Evolutionary conservation across 2,113 vertebrate species (phyloP), one percentile per base, ranked within the genome.

Genomic region (Tupaia chinensis): DNA sequence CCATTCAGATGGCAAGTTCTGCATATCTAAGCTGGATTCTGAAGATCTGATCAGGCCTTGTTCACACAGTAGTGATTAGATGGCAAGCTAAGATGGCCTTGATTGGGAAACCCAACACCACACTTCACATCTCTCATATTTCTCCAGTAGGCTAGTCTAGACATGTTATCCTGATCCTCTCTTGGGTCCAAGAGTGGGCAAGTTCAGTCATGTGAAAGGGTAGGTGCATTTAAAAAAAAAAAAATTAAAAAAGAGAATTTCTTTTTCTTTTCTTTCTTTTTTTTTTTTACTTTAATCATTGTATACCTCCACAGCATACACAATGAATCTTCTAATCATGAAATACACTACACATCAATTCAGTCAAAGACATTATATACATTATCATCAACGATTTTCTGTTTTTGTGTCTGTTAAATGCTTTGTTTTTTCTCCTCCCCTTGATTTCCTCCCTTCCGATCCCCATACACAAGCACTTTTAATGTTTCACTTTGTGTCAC

Each of bases 1-100:
- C 53, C 32, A 60, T 19, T 74, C 82, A 56, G 27, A 2, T 27
- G 25, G 60, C 44, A 10, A n/a, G 3, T 68, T 96, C 56, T 70
- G 13, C 14, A 83, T 80, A 58, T 81, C 1, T 20, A 89, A 68
- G 10, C 22, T 10, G 61, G 58, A 17, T 27, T 87, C 66, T 87
- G 84, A 65, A 84, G 44, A 73, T 84, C 86, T 95, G 87, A 93
- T n/a, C 63, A 90, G 68, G 61, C 9, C 11, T 86, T 81, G 9
- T 61, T 77, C 34, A 58, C 53, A 23, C 3, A 29, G 69, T 77
- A 58, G 63, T 23, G 25, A 20, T 82, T 90, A 93, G 29, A 7
- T 61, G 14, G 19, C 10, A 44, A 17, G 53, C 23, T 70, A 13
- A 69, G 16, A 22, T 53, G 27, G 16, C 17, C 22, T 84, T 95